These are phyloP conservation scores for Theristicus caerulescens DNA, from an alignment of 2,113 vertebrate genomes.

Conservation along the genomic window DNA sequence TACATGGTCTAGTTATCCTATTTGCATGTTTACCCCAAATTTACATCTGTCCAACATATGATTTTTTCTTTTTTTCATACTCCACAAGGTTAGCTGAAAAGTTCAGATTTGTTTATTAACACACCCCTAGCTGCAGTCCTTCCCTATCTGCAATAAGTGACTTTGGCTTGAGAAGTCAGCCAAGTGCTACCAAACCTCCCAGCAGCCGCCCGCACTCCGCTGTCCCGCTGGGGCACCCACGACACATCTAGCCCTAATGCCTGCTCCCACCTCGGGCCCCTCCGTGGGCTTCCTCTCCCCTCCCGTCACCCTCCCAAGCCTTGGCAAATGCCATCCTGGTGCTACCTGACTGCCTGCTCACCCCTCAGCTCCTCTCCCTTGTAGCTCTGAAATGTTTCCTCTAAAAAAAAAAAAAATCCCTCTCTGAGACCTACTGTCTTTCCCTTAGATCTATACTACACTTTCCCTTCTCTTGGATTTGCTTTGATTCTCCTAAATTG, in stretches of 20 bases:
- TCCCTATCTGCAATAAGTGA: background rate
- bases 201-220: rapidly evolving
- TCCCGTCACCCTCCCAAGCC: background rate
- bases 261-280: background rate
- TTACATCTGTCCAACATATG: background rate
- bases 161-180: background rate
- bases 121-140: background rate
- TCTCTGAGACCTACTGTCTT: background rate
- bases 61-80: too few species aligned
- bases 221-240: too few species aligned
- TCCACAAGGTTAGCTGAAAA: background rate
- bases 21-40: background rate
- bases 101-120: background rate
- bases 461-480: background rate
- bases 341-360: background rate
- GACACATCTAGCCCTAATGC: rapidly evolving
- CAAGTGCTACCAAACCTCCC: background rate
- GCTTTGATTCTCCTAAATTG: background rate
- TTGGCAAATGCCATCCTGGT: background rate
- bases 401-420: background rate
- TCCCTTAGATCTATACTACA: rapidly evolving
- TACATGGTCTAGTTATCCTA: background rate
- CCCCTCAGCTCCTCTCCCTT: background rate
- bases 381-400: background rate
- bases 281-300: background rate